Base-by-base conservation (phyloP, 2,888 invertebrate species). In the Hermodice carunculata region DNA sequence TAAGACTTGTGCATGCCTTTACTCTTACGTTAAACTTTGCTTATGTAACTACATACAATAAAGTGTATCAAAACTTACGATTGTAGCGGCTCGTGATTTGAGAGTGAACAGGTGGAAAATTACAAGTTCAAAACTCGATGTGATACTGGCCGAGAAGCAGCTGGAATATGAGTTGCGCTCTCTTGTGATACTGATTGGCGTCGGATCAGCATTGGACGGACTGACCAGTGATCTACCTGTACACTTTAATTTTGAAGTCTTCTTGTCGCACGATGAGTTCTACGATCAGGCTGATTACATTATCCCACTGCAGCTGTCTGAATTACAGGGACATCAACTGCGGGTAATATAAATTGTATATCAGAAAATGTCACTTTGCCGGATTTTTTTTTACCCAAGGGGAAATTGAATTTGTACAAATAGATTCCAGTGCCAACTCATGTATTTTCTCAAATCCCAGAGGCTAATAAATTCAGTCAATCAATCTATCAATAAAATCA, bases 171-270 rank as follows among this genome's bases (percentile, higher is more conserved):
- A 6, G 1, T 51, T 60, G 6, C 44, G 29, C 11, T 14, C 28
- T 24, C 46, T 46, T 24, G 26, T 46, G 46, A 28, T 46, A 4
- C 46, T 46, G 22, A n/a, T 46, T 11, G 46, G 46, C 8, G 22
- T 14, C 46, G 17, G 46, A 24, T 4, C n/a, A 24, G 28, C 24
- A 14, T n/a, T n/a, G n/a, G n/a, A n/a, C 40, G 37, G 29, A 24
- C 42, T 40, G 40, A 37, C 60, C 28, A 22, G 22, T 24, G 49
- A 11, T 26, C 26, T 1, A 22, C 19, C 22, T 26, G 11, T 19
- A 4, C 62, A 62, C 29, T 62, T 62, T 26, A 24, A 56, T 6
- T 24, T 62, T 28, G 24, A 5, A 29, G 24, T 40, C 26, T 62
- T 62, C 49, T 11, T 62, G 44, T 56, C 62, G 4, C 26, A n/a